These are phyloP conservation scores for Cyaniris semiargus DNA, from an alignment of 2,888 invertebrate species.

Conservation along the genomic window DNA sequence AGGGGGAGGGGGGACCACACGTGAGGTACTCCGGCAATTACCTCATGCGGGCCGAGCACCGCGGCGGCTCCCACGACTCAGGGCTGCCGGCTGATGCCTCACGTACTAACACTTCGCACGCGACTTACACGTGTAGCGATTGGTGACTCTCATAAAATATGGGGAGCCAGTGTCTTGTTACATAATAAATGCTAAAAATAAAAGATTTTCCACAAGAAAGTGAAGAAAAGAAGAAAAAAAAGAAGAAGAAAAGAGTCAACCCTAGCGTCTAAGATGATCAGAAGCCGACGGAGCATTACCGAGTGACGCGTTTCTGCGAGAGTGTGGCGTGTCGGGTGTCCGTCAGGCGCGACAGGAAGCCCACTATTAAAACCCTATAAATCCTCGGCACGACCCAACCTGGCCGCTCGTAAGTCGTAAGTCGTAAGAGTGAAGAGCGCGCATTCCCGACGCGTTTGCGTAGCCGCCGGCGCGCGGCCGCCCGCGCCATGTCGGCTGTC, in stretches of 20 bases:
- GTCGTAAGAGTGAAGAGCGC: neutral
- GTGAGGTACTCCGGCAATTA: slow-evolving; percentile 56
- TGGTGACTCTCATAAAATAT: neutral
- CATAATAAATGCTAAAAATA: too few relatives aligned
- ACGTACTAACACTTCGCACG: neutral
- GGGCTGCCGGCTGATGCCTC: neutral
- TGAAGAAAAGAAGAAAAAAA: neutral
- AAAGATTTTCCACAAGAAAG: neutral
- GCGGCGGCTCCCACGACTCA: slow-evolving; percentile 42
- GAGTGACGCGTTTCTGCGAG: neutral
- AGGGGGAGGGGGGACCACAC: slow-evolving; percentile 51
- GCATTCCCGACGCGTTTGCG: neutral
- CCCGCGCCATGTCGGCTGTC: neutral
- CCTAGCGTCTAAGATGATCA: neutral
- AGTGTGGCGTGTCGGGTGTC: neutral
- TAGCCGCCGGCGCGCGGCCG: neutral
- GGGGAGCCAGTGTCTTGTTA: neutral
- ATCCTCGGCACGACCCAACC: neutral
- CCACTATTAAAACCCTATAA: slow-evolving; percentile 6
- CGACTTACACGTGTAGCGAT: neutral
- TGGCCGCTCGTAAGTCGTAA: slow-evolving; percentile 1
- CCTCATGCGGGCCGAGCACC: slow-evolving; percentile 52
- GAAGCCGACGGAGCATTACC: neutral
- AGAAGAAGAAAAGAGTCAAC: neutral
- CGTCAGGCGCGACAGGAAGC: neutral